Evolutionary conservation across 2,888 invertebrate genomes (phyloP), one percentile per base, ranked within the genome.

Genomic region (Macropis europaea): DNA sequence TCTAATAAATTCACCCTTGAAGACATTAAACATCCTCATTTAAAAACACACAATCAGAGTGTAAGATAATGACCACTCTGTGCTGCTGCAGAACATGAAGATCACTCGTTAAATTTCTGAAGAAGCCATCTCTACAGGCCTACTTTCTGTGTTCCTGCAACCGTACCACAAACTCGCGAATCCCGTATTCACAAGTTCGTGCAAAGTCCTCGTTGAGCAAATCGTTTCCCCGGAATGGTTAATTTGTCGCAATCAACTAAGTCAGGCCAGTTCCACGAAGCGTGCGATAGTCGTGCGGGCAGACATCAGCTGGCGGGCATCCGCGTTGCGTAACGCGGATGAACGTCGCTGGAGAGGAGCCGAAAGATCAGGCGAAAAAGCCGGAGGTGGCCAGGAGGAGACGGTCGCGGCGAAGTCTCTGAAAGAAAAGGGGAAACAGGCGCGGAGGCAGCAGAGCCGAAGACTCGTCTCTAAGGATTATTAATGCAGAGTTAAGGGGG

Each of bases 401-500:
- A 13, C 24, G 19, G 5, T 15, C 6, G 28, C 45, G 28, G 45
- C 6, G 19, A 26, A 7, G 6, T 11, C 19, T 11, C 13, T 6
- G 13, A 17, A 24, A 43, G 22, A 32, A 22, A 42, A 26, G 26
- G 15, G 34, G 34, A 22, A 22, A 40, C 24, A 22, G 15, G 17
- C 30, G 26, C 6, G 40, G 32, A 32, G 19, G 54, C 19, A 5
- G 30, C 22, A 9, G 22, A 43, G 24, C 19, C 32, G 45, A 47
- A 28, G 50, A 9, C 24, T 67, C 61, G 48, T 63, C 75, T 59
- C 68, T 61, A 54, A 63, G 74, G 79, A 77, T 79, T 79, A 77
- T 79, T 75, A 77, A 79, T 77, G 77, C 79, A 73, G 69, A 79
- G 72, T 68, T 66, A 75, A 63, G 72, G 64, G 61, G 66, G 63